These are phyloP conservation scores for Eurypyga helias DNA, from an alignment of 2,113 vertebrate species.

Conservation along the genomic window DNA sequence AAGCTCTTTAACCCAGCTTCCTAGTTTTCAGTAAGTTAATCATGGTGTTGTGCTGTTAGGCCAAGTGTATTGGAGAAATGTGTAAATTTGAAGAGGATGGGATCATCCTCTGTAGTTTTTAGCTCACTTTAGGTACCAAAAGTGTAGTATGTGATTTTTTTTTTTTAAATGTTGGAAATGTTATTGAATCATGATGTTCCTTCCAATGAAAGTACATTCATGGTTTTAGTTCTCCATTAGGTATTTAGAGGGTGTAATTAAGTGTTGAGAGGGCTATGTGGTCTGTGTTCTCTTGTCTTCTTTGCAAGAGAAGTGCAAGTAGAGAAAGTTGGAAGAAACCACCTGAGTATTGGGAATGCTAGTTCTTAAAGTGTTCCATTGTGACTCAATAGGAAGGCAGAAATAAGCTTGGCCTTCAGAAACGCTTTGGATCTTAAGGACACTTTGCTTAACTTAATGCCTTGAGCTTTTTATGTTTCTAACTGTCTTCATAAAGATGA, in stretches of 20 bases:
- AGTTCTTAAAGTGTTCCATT: background rate
- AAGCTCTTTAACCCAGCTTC: accelerated
- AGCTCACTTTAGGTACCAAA: background rate
- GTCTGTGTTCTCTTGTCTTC: background rate
- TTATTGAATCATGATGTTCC: background rate
- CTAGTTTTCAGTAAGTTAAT: background rate
- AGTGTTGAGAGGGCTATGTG: accelerated
- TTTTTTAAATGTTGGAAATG: background rate
- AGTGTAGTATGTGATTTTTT: accelerated
- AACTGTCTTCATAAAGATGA: background rate
- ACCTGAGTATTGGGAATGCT: background rate
- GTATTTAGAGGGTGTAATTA: accelerated
- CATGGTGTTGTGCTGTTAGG: background rate
- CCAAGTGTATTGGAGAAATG: background rate
- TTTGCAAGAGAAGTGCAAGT: background rate
- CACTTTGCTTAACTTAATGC: background rate
- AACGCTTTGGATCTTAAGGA: background rate
- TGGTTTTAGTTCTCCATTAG: background rate
- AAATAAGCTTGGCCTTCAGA: background rate
- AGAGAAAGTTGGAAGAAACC: background rate
- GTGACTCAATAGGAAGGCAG: background rate
- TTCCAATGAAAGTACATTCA: accelerated
- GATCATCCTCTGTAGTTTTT: background rate
- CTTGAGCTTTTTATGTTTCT: background rate
- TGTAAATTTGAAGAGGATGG: background rate